Evolutionary conservation across 2,113 vertebrate genomes (phyloP), one percentile per base, ranked within the genome.

Genomic region (Mixornis gularis): DNA sequence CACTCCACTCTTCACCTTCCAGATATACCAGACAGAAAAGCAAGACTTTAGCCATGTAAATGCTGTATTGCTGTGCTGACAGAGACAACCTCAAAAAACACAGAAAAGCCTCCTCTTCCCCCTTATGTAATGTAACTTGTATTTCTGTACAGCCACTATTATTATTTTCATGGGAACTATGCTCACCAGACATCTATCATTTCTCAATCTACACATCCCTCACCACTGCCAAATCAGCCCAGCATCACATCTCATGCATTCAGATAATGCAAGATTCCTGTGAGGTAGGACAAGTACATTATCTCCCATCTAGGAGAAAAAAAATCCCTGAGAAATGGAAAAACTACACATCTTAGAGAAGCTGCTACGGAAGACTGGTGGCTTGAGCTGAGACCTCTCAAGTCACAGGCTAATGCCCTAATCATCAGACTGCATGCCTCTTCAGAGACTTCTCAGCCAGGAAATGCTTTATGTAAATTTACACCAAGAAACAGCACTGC

Each of bases 381-480:
- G 40, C 66, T 81, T 62, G 27, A 94, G 68, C 48, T 8, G 30
- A 60, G 49, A 19, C 64, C 36, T 63, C 68, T 77, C 30, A 25
- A 63, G 69, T 38, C 55, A 51, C 0, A 1, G 71, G n/a, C 66
- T 59, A 44, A 48, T 79, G 63, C 43, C 21, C 41, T 56, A 58
- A 29, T 34, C 52, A 87, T 43, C 56, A 92, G 86, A 56, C 83
- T 64, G n/a, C 24, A 38, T 29, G 48, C 34, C 84, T 79, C 60
- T 53, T 78, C 40, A 16, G 70, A 82, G 80, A 34, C 59, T 79
- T 79, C 81, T 77, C 55, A 85, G 13, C 41, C 81, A 90, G 66
- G 84, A 87, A 85, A 82, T 15, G n/a, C 46, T 87, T 79, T 59
- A 91, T 87, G 86, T 86, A 92, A 93, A 92, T 72, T 44, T 51